Evolutionary conservation across 1,140 invertebrate genomes (phyloP).

Genomic region (Cryptotermes secundus): DNA sequence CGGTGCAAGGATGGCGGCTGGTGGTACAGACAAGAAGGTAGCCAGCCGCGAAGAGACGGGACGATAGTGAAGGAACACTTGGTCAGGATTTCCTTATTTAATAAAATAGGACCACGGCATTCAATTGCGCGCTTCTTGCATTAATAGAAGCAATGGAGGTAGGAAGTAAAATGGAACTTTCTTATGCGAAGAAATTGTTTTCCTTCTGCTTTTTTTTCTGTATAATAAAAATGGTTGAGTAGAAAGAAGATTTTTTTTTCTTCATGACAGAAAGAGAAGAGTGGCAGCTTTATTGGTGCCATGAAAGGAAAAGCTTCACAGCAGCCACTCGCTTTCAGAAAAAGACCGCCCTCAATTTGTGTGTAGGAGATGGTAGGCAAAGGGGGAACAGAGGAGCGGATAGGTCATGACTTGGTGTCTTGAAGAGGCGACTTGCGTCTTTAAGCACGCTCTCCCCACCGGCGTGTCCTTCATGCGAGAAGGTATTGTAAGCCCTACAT

Average conservation of each 20-base stretch:
- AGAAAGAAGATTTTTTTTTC: background rate
- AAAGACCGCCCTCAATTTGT: background rate
- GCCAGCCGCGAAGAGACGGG: background rate
- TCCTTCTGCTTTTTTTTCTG: background rate
- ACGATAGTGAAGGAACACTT: background rate
- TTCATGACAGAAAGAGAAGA: background rate
- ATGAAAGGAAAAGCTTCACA: background rate
- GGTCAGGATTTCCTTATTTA: background rate
- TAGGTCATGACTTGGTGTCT: background rate
- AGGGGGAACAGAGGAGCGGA: background rate
- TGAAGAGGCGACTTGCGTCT: background rate
- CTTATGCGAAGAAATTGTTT: conserved; percentile 20
- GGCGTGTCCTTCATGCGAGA: too few relatives aligned
- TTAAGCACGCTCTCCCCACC: background rate
- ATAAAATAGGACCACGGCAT: background rate
- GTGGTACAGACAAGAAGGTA: background rate
- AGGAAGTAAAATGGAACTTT: background rate
- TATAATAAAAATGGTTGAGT: conserved; percentile 15
- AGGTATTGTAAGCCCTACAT: too few relatives aligned
- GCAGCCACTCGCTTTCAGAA: background rate
- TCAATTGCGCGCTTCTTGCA: background rate
- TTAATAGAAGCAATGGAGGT: background rate
- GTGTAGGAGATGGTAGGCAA: background rate
- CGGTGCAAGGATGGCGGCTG: background rate
- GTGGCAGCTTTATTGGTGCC: conserved; percentile 4